Conservation (phyloP, 2,113 vertebrate genomes). For the Ahaetulla prasina region DNA sequence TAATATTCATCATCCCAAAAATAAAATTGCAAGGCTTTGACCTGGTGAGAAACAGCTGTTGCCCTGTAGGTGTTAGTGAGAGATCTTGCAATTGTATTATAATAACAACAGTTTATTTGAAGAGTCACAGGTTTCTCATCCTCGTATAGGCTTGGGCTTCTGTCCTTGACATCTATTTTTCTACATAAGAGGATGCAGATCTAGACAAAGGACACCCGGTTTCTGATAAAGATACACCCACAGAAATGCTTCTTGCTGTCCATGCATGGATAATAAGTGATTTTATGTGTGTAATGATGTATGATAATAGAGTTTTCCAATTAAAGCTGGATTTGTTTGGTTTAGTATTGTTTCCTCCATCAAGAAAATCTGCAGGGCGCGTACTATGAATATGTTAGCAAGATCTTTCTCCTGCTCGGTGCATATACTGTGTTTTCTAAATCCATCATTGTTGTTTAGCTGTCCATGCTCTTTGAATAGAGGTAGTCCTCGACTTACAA, state of each 20-base stretch:
- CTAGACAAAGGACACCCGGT: not conserved
- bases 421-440: not conserved
- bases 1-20: not conserved
- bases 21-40: not conserved
- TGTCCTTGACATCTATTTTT: not conserved
- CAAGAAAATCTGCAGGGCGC: too few relatives aligned
- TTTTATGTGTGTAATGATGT: not conserved
- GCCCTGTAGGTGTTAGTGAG: not conserved
- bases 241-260: not conserved
- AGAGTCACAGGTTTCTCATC: not conserved
- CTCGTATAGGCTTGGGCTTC: not conserved
- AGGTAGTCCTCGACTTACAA: too few relatives aligned
- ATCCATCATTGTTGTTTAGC: not conserved
- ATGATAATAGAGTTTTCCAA: not conserved
- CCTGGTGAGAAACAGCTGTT: not conserved
- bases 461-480: not conserved
- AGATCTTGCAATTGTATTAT: not conserved
- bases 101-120: not conserved
- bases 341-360: not conserved
- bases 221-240: not conserved
- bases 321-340: not conserved
- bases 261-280: not conserved
- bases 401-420: not conserved
- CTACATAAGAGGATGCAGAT: not conserved
- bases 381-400: not conserved